A percentile compares a stretch with the other conserved stretches of the same genome.
Conservation (phyloP, 2,797 vertebrate genomes). For the Acestrorhynchus altus region DNA sequence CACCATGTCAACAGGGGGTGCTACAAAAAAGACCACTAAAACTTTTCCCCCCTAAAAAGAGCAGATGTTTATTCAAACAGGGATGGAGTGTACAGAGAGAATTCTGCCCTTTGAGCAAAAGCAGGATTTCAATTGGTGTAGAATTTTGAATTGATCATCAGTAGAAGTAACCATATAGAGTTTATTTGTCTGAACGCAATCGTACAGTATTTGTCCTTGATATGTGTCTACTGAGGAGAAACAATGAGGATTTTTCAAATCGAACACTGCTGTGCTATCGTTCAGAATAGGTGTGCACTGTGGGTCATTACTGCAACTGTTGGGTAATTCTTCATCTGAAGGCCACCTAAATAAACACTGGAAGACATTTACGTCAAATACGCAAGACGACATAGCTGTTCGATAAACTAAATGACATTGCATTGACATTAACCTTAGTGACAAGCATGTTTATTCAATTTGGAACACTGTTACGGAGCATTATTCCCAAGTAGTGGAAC, state of each 20-base stretch:
- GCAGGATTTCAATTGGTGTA: not conserved
- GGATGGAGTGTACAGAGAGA: not conserved
- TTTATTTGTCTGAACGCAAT: not conserved
- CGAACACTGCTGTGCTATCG: not conserved
- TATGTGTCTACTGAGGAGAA: not conserved
- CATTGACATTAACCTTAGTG: too few relatives aligned
- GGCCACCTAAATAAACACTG: too few relatives aligned
- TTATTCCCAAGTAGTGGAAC: too few relatives aligned
- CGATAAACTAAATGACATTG: too few relatives aligned
- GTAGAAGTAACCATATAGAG: not conserved
- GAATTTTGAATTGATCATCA: not conserved
- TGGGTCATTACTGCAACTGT: not conserved
- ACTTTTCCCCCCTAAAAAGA: conserved; percentile 5
- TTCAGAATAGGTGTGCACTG: not conserved
- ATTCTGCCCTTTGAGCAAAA: not conserved
- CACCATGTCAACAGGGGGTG: conserved; percentile 19
- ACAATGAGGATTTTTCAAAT: not conserved
- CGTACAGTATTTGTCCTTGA: conserved; percentile 11
- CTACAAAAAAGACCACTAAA: not conserved
- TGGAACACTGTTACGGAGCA: too few relatives aligned
- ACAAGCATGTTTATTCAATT: too few relatives aligned
- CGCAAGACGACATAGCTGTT: too few relatives aligned
- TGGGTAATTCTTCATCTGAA: too few relatives aligned
- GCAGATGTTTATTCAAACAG: conserved; percentile 21
- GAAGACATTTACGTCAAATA: too few relatives aligned